These are phyloP conservation scores for Austrofundulus limnaeus DNA, from an alignment of 2,113 vertebrate genomes.

Conservation along the genomic window DNA sequence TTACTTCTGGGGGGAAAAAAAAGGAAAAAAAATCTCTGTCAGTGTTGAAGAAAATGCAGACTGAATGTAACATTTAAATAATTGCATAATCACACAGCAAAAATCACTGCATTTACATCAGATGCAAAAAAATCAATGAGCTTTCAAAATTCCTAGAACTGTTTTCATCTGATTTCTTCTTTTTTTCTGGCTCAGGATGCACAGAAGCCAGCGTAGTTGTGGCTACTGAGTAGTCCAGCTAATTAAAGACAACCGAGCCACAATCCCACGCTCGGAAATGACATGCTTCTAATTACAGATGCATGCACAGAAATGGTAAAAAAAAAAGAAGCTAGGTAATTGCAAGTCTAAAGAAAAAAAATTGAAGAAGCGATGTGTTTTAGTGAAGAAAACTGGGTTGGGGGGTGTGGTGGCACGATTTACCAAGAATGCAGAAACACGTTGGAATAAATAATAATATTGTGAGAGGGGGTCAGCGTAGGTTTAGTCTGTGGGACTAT, in stretches of 20 bases:
- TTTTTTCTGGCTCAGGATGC: slow-evolving; percentile 43
- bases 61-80: slow-evolving; percentile 6
- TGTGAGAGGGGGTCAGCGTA: background rate
- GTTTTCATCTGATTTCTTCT: slow-evolving; percentile 36
- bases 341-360: slow-evolving; percentile 43
- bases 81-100: background rate
- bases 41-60: background rate
- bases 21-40: slow-evolving; percentile 5
- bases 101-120: slow-evolving; percentile 12
- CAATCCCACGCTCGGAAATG: slow-evolving; percentile 75
- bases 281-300: slow-evolving; percentile 79
- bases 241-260: slow-evolving; percentile 70
- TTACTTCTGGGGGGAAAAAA: slow-evolving; percentile 1
- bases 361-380: slow-evolving; percentile 28
- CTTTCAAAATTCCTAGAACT: slow-evolving; percentile 30
- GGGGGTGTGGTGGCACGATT: no score
- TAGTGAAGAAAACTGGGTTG: slow-evolving; percentile 47
- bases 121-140: slow-evolving; percentile 2
- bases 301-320: slow-evolving; percentile 55
- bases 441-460: no score
- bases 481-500: slow-evolving; percentile 42
- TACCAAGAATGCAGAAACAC: no score
- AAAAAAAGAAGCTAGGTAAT: slow-evolving; percentile 64
- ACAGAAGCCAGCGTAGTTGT: slow-evolving; percentile 54
- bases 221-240: slow-evolving; percentile 62